A percentile compares a stretch with the other conserved stretches of the same genome.
phyloP scores from a whole-genome alignment of 2,888 invertebrate species.

The Thalpophila matura region DNA sequence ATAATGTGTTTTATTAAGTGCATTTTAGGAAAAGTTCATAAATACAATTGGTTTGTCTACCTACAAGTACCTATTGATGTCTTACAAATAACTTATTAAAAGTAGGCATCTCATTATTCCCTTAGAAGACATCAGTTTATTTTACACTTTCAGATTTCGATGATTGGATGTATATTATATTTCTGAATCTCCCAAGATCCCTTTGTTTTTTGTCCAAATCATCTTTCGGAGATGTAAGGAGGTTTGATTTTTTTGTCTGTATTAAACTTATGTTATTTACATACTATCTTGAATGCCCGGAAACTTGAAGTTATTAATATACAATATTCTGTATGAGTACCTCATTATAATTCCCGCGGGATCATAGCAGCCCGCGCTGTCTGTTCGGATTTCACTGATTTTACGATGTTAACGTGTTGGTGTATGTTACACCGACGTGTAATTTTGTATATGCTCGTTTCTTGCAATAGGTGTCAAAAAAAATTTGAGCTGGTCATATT shows the following conservation, averaged over 20 bases:
- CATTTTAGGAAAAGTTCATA: neutral
- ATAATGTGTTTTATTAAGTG: no score
- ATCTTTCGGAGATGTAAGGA: no score
- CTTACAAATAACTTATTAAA: neutral
- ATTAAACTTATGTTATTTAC: no score
- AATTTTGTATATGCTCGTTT: slow-evolving; percentile 11
- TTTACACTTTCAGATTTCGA: slow-evolving; percentile 23
- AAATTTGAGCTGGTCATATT: no score
- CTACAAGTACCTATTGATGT: neutral
- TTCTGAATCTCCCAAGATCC: no score
- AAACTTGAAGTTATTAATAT: slow-evolving; percentile 26
- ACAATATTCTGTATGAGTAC: slow-evolving; percentile 59
- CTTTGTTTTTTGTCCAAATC: no score
- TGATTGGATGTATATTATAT: no score
- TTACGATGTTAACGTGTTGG: slow-evolving; percentile 65
- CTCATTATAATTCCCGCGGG: slow-evolving; percentile 76
- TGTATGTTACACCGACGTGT: slow-evolving; percentile 61
- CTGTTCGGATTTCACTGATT: slow-evolving; percentile 76
- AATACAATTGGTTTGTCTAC: neutral
- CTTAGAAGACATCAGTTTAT: neutral
- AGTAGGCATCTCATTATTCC: neutral
- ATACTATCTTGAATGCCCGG: neutral
- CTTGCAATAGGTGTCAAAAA: no score
- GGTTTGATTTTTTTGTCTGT: no score
- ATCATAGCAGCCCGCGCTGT: slow-evolving; percentile 70